Evolutionary conservation across 92 coral and sea anemone genomes (phyloP).

Genomic region (Porites rus): DNA sequence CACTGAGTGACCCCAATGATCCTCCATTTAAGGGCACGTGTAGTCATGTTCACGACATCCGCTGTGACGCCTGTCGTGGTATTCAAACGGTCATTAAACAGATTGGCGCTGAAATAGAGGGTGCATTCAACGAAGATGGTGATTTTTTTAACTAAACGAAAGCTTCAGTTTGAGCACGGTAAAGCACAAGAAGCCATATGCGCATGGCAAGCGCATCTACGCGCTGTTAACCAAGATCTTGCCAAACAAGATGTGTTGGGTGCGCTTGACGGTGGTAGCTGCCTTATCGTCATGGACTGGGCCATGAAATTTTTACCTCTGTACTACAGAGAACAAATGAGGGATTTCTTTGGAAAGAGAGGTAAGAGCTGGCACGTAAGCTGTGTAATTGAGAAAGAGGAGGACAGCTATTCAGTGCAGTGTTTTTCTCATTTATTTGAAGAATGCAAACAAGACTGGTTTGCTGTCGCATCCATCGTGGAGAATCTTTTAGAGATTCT

Average conservation of each 20-base stretch:
- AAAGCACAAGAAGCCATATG: neutral
- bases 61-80: conserved; percentile 15
- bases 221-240: conserved; percentile 34
- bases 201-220: conserved; percentile 24
- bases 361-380: too few relatives aligned
- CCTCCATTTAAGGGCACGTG: conserved; percentile 3
- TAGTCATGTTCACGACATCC: conserved; percentile 17
- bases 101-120: too few relatives aligned
- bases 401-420: too few relatives aligned
- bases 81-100: conserved; percentile 22
- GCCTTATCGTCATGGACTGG: conserved; percentile 53
- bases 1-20: neutral
- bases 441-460: too few relatives aligned
- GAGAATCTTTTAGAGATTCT: too few relatives aligned
- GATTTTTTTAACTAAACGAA: too few relatives aligned
- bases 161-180: too few relatives aligned
- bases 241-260: conserved; percentile 43
- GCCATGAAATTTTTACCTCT: conserved; percentile 42
- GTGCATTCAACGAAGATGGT: too few relatives aligned
- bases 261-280: conserved; percentile 16
- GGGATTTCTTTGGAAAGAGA: conserved; percentile 24
- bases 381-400: conserved; percentile 6
- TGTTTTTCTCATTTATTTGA: too few relatives aligned
- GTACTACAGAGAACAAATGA: conserved; percentile 24
- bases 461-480: too few relatives aligned